Conservation (phyloP, 2,113 vertebrate genomes). For the Sakesphorus luctuosus region DNA sequence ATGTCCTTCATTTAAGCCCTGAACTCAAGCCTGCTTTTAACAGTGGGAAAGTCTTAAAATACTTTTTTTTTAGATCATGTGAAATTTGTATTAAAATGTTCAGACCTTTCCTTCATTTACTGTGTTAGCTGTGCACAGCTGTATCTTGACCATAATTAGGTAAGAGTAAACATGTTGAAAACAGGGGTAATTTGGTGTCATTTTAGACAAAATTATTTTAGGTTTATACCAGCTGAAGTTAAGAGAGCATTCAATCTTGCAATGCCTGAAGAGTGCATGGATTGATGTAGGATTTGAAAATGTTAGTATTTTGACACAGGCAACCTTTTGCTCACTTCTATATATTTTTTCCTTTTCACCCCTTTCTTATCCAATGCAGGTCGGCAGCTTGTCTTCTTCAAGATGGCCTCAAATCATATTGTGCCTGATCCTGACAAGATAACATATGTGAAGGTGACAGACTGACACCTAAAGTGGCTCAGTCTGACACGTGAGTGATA, state of each 20-base stretch:
- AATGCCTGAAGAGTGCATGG: neutral
- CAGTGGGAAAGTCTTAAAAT: neutral
- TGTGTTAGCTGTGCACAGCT: neutral
- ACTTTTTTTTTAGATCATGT: neutral
- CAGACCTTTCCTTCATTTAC: neutral
- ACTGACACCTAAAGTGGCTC: slow-evolving; percentile 54
- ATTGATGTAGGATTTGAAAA: neutral
- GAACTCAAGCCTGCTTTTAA: neutral
- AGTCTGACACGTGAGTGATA: neutral
- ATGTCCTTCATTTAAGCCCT: neutral
- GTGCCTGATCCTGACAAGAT: slow-evolving; percentile 77
- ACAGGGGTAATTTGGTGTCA: neutral
- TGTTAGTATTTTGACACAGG: neutral
- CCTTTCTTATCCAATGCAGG: slow-evolving; percentile 66
- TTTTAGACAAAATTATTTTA: neutral
- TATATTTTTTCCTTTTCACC: neutral
- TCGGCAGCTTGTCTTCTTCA: slow-evolving; percentile 89
- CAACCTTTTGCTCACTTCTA: neutral
- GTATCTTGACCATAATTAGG: neutral
- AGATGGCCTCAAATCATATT: slow-evolving; percentile 80
- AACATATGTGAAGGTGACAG: slow-evolving; percentile 78
- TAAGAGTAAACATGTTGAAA: neutral
- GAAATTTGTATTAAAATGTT: neutral
- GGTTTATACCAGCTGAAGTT: neutral
- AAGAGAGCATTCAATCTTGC: neutral